These are phyloP conservation scores for Mastomys coucha DNA, from an alignment of 2,113 vertebrate species.

Conservation along the genomic window DNA sequence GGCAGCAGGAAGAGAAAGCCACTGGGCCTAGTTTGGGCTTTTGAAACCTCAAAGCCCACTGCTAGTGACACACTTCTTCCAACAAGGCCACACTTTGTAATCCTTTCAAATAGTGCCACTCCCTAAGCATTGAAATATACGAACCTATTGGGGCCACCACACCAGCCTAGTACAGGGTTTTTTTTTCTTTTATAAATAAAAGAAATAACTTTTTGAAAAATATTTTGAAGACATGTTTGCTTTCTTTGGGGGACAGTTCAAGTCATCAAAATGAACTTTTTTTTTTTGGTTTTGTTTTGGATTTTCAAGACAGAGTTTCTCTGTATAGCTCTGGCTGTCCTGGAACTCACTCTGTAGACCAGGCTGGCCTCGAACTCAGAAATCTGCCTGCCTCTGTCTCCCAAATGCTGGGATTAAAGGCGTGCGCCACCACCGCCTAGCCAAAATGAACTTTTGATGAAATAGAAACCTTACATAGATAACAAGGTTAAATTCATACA, in stretches of 20 bases:
- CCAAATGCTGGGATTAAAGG: too few species aligned
- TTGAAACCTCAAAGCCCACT: not conserved
- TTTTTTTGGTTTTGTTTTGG: too few species aligned
- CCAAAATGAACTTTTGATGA: slow-evolving; percentile 23
- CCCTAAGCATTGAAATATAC: not conserved
- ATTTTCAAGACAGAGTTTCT: too few species aligned
- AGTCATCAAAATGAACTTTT: slow-evolving; percentile 16
- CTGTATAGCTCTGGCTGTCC: too few species aligned
- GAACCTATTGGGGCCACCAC: not conserved
- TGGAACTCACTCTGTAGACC: too few species aligned
- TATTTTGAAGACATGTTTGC: slow-evolving; percentile 8
- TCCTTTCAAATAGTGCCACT: not conserved
- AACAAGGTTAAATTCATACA: not conserved
- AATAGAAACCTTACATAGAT: not conserved
- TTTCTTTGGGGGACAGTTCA: not conserved
- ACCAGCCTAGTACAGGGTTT: not conserved
- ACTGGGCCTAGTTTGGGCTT: not conserved
- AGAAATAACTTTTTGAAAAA: not conserved
- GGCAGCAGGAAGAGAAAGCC: not conserved
- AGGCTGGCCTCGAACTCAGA: too few species aligned
- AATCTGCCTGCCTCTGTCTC: too few species aligned
- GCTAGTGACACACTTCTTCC: not conserved
- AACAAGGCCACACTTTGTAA: not conserved
- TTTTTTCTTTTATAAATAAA: not conserved
- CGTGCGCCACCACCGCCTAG: too few species aligned